Base-by-base conservation (phyloP, 2,113 vertebrate genomes). In the Chaetorhynchus papuensis region DNA sequence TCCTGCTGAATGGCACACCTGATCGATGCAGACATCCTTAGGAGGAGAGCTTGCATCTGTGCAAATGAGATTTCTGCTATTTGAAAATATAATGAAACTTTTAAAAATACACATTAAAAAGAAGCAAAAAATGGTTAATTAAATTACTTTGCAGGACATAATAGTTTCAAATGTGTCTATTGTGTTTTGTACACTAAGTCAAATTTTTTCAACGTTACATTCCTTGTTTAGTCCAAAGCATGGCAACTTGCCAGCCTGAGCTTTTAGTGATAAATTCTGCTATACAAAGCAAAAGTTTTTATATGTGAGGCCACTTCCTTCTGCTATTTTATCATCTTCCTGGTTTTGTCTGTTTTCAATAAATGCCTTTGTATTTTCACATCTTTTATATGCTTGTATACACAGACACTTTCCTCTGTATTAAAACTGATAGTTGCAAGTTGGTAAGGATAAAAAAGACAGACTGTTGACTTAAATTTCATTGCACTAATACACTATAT, bases 271-370 rank as follows among this genome's bases (percentile, higher is more conserved):
- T 82, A 70, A 93, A 89, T 93, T 90, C 82, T 97, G 84, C 76
- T 91, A 78, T 47, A 83, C 83, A 93, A 95, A 96, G 88, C 90
- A 90, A 45, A 94, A 96, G 74, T 92, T 97, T 95, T 98, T 90
- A 68, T 70, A 93, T 91, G 91, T 95, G 97, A 97, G 96, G 96
- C 97, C 92, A 87, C 90, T 98, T 98, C 97, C 97, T 97, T 91
- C 97, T 95, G 93, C 90, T 97, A 75, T 96, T 95, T 97, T 97
- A 97, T 97, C 66, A 57, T 96, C 96, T 97, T 97, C 97, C 97
- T 97, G 97, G 97, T 96, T 98, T 98, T 96, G 96, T 97, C 97
- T 95, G 95, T 94, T 97, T 96, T 97, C 91, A 93, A 94, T 96
- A 97, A 96, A 96, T 94, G 94, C 63, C 66, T 97, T 77, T 95